These are phyloP conservation scores for Zoanthus sociatus DNA, from an alignment of 92 coral and sea anemone genomes.

Conservation along the genomic window DNA sequence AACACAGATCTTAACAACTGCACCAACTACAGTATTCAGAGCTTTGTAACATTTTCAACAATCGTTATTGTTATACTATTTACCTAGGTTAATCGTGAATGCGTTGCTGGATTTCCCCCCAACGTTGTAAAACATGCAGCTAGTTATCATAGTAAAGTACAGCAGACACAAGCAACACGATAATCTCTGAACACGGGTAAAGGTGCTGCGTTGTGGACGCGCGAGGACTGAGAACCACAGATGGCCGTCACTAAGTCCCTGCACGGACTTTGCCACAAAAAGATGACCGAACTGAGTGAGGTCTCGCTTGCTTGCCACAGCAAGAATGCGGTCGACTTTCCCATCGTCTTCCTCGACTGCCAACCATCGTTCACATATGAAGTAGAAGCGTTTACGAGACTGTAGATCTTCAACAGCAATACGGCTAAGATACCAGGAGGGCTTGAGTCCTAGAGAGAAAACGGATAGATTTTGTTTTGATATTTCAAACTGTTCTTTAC, in stretches of 20 bases:
- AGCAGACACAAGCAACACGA: slow-evolving; percentile 88
- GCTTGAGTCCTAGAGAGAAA: slow-evolving; percentile 63
- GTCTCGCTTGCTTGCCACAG: slow-evolving; percentile 87
- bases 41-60: too few species aligned
- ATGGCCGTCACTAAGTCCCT: slow-evolving; percentile 95
- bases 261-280: slow-evolving; percentile 85
- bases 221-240: slow-evolving; percentile 95
- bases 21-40: too few species aligned
- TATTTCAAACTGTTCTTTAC: neutral
- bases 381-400: slow-evolving; percentile 74
- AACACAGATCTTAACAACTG: too few species aligned
- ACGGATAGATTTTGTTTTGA: neutral
- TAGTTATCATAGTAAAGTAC: slow-evolving; percentile 95
- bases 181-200: slow-evolving; percentile 93
- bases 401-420: slow-evolving; percentile 78
- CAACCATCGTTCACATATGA: slow-evolving; percentile 95
- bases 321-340: slow-evolving; percentile 80
- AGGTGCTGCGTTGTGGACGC: slow-evolving; percentile 91
- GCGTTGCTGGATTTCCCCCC: slow-evolving; percentile 68
- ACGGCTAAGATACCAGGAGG: slow-evolving; percentile 99
- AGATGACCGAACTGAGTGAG: slow-evolving; percentile 84
- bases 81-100: slow-evolving; percentile 31
- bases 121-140: slow-evolving; percentile 85
- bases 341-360: slow-evolving; percentile 98
- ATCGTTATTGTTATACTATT: neutral